Evolutionary conservation across 2,888 invertebrate species (phyloP), one percentile per base, ranked within the genome.

Genomic region (Campaea margaritaria): DNA sequence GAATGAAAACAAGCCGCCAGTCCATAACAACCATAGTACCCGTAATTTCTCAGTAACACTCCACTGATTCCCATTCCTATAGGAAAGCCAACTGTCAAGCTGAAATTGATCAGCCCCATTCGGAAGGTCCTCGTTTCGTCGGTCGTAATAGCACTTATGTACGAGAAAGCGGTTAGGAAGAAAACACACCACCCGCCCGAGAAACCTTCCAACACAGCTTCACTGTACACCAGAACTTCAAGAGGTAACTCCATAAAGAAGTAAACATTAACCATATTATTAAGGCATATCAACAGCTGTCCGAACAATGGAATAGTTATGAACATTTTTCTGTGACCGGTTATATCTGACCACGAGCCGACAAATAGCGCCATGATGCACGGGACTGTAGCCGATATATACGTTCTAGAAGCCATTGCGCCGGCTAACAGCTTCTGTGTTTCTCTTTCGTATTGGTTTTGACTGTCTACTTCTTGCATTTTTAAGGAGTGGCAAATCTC

Each of bases 61-160:
- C 98, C 98, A 76, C 97, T 97, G 0, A 96, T 80, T 0, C 96
- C 96, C 89, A 97, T 95, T 0, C 98, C 98, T n/a, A 97, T 93
- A 0, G 97, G 97, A 50, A 97, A 96, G 0, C 97, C 97, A 16
- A 97, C 93, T 8, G 97, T 97, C 63, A 97, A 93, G 85, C 96
- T 96, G 11, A 97, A 95, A 82, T 97, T 98, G 21, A 97, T 94
- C 16, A 98, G 94, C 1, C 97, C 97, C 75, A 98, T 95, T 53
- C 98, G 91, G 45, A 96, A 92, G 0, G 98, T 98, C 64, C 97
- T 94, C 42, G 94, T 95, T 75, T 96, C 94, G 42, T 95, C 93
- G 0, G 95, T 94, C 0, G 97, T 97, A 4, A 97, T 95, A 69
- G 97, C 96, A 44, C 95, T 95, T 41, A 98, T 95, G 77, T 96